Evolutionary conservation across 2,888 invertebrate genomes (phyloP).

Genomic region (Kryphioiulus occultus): DNA sequence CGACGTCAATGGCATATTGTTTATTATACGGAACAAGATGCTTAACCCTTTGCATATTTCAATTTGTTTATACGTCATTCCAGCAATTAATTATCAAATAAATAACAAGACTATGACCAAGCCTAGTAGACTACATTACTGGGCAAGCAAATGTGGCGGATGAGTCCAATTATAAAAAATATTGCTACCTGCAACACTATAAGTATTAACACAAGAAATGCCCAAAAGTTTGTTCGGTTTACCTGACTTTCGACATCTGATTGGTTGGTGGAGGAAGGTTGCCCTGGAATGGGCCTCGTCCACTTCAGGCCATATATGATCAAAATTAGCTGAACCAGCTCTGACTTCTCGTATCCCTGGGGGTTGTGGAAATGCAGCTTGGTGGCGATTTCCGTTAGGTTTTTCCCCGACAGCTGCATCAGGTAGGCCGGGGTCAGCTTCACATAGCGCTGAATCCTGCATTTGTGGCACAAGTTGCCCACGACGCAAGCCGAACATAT

Average conservation of each 20-base stretch:
- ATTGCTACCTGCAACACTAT: too few relatives aligned
- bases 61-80: too few relatives aligned
- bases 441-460: not conserved
- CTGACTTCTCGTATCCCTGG: slow-evolving; percentile 46
- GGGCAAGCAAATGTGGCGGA: too few relatives aligned
- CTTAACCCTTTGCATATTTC: too few relatives aligned
- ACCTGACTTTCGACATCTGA: not conserved
- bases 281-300: slow-evolving; percentile 35
- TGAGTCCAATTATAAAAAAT: too few relatives aligned
- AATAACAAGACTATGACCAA: too few relatives aligned
- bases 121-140: too few relatives aligned
- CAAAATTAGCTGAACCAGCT: slow-evolving; percentile 44
- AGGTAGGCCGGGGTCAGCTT: slow-evolving; percentile 21
- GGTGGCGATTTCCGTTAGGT: slow-evolving; percentile 7
- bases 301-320: slow-evolving; percentile 37
- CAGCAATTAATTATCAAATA: too few relatives aligned
- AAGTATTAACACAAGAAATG: too few relatives aligned
- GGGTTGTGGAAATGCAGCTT: slow-evolving; percentile 39
- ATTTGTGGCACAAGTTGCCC: slow-evolving; percentile 41
- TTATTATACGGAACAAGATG: too few relatives aligned
- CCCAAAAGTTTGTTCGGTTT: too few relatives aligned
- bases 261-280: not conserved
- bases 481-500: slow-evolving; percentile 44
- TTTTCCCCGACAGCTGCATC: slow-evolving; percentile 42
- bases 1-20: too few relatives aligned